Evolutionary conservation across 2,888 invertebrate genomes (phyloP).

Genomic region (Meiosimyza decipiens): DNA sequence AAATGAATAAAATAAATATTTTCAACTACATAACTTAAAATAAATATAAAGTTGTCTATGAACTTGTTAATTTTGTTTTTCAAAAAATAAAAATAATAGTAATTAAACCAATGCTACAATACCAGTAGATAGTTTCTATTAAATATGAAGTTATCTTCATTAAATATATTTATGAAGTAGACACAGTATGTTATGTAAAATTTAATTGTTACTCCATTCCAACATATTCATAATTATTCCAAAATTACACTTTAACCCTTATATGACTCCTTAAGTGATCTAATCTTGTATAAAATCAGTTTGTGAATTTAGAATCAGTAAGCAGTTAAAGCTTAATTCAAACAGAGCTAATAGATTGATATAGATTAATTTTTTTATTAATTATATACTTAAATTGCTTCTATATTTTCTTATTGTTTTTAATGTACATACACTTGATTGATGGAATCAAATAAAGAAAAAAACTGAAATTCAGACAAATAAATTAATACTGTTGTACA

Average conservation of each 20-base stretch:
- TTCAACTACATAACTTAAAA: no score
- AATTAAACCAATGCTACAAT: constrained; percentile 11
- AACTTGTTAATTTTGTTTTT: no score
- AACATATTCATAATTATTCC: no score
- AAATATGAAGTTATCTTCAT: constrained; percentile 27
- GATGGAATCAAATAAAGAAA: constrained; percentile 1
- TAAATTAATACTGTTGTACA: constrained; percentile 21
- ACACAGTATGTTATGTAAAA: no score
- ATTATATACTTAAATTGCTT: constrained; percentile 24
- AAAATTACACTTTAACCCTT: no score
- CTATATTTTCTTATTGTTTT: constrained; percentile 10
- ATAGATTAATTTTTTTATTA: constrained; percentile 11
- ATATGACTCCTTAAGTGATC: no score
- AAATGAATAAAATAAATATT: no score
- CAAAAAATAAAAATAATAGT: neutral
- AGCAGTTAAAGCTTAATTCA: neutral
- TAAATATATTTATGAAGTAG: constrained; percentile 2
- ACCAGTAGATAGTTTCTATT: constrained; percentile 23
- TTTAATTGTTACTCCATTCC: no score
- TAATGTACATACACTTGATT: constrained; percentile 12
- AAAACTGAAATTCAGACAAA: constrained; percentile 13
- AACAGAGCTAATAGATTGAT: neutral
- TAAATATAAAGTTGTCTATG: no score
- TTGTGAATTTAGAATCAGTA: constrained; percentile 3
- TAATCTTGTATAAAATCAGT: constrained; percentile 6